Evolutionary conservation across 2,113 vertebrate genomes (phyloP), one percentile per base, ranked within the genome.

Genomic region (Malurus alboscapulatus): DNA sequence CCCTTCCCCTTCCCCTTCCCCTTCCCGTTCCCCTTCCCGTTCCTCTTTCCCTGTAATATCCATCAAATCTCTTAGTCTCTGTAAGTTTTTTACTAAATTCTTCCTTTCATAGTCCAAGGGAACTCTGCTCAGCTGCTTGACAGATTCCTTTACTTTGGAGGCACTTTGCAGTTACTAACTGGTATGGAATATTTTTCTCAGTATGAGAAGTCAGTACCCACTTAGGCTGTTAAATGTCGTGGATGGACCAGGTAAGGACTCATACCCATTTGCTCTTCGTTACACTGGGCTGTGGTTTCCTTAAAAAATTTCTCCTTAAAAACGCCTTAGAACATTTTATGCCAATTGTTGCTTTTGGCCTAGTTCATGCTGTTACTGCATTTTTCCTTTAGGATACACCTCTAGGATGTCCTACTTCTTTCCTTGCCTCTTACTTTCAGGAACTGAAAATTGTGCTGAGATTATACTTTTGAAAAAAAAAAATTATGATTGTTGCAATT

Each of bases 381-480:
- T 82, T 95, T 92, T 95, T 78, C n/a, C 57, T 87, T 78, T 68
- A 87, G 84, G 69, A 87, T 87, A 68, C 62, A 79, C 62, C 57
- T 91, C 53, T 87, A 79, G 87, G 76, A 89, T 87, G 92, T n/a
- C 95, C 92, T 92, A 94, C 84, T 94, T 96, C 81, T 29, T 84
- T 81, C 51, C 65, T 78, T 84, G 54, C 84, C 87, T 14, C 34
- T 71, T 93, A 22, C 65, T 92, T 92, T 92, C 53, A 87, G 55
- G 73, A 93, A 53, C 84, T 75, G 44, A 91, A 53, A 57, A 42
- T 59, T 89, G 27, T 85, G 74, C 69, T 58, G 55, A 72, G 45
- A 18, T 72, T 25, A 63, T 71, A 34, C 45, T 84, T 91, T 14
- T 6, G 63, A n/a, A 48, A 63, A 78, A 40, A 80, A 88, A 50